phyloP scores from a whole-genome alignment of 2,797 vertebrate species.

The Oreochromis mossambicus region DNA sequence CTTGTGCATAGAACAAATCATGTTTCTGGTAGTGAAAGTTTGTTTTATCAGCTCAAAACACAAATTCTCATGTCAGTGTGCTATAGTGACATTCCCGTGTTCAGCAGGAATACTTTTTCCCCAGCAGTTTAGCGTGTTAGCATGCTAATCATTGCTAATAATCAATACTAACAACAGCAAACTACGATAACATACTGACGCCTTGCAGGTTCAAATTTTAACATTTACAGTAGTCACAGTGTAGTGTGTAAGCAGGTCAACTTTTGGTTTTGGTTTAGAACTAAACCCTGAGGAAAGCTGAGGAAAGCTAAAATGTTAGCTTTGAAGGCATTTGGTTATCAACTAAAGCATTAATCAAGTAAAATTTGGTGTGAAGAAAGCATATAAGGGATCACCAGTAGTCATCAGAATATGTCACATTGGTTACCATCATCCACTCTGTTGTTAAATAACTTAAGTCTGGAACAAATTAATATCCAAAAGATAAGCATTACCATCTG shows the following conservation, averaged over 20 bases:
- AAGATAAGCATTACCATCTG: neutral
- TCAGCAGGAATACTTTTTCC: neutral
- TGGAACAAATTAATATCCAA: neutral
- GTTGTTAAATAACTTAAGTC: neutral
- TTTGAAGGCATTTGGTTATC: neutral
- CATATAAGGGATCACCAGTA: neutral
- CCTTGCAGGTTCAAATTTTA: neutral
- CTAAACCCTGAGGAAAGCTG: fast-evolving
- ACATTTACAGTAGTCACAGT: neutral
- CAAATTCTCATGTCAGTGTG: neutral
- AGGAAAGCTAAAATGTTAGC: neutral
- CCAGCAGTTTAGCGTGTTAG: fast-evolving
- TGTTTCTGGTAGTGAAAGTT: neutral
- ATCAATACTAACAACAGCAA: neutral
- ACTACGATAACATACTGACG: neutral
- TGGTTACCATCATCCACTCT: neutral
- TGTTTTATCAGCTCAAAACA: neutral
- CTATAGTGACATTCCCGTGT: fast-evolving
- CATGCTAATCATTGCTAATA: neutral
- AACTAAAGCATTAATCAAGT: neutral
- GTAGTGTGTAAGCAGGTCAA: neutral
- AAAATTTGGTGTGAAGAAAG: fast-evolving
- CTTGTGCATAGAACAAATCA: neutral
- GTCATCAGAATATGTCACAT: neutral
- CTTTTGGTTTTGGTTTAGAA: neutral